phyloP scores from a whole-genome alignment of 2,888 invertebrate species.

The Hydrotaea diabolus region DNA sequence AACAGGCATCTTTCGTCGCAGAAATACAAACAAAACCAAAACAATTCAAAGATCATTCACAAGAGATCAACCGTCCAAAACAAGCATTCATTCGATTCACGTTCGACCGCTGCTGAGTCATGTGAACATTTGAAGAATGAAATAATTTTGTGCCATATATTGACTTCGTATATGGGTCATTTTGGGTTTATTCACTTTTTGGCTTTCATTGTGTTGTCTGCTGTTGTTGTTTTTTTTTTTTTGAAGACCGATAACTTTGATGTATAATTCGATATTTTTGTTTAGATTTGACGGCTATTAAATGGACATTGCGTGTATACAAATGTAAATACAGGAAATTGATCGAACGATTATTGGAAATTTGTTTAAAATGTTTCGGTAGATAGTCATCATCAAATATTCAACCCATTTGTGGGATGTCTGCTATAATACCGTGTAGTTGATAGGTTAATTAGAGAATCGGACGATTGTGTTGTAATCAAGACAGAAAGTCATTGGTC shows the following conservation, averaged over 20 bases:
- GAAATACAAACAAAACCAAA: not conserved
- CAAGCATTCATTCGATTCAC: not conserved
- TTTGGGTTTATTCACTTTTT: constrained; percentile 32
- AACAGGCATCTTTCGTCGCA: not conserved
- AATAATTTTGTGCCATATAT: constrained; percentile 7
- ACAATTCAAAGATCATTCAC: constrained; percentile 4
- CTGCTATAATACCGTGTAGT: no score
- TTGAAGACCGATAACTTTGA: constrained; percentile 5
- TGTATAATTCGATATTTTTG: not conserved
- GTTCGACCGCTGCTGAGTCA: not conserved
- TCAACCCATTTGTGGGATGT: no score
- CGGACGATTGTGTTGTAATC: no score
- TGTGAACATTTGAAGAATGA: constrained; percentile 16
- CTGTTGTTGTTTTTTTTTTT: not conserved
- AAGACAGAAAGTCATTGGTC: no score
- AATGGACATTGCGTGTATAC: not conserved
- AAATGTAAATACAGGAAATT: constrained; percentile 2
- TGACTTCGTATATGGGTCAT: constrained; percentile 43
- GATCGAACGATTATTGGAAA: not conserved
- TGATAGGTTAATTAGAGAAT: no score
- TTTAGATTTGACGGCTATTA: constrained; percentile 13
- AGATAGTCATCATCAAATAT: no score
- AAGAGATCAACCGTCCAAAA: no score
- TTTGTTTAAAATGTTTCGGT: not conserved
- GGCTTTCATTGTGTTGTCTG: constrained; percentile 3